Percentiles rank a stretch among this genome's conserved stretches.
phyloP scores from a whole-genome alignment of 2,888 invertebrate genomes.

The Chrysopilus asiliformis region DNA sequence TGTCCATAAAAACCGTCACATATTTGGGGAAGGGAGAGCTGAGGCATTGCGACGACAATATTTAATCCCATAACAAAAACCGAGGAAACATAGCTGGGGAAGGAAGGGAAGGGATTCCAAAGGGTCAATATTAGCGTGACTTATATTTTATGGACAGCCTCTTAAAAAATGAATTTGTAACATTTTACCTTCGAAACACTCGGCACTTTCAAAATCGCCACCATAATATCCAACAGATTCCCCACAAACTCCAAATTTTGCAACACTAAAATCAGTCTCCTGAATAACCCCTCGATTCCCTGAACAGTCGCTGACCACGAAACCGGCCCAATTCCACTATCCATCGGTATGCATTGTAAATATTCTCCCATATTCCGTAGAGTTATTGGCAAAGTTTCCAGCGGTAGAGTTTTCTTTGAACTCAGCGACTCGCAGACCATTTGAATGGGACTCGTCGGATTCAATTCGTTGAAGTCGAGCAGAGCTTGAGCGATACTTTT shows the following conservation, averaged over 20 bases:
- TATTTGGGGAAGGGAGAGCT: too few species aligned
- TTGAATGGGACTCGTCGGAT: slow-evolving; percentile 87
- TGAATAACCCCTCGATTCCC: slow-evolving; percentile 76
- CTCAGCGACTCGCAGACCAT: slow-evolving; percentile 62
- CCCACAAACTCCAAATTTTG: slow-evolving; percentile 55
- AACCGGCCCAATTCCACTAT: slow-evolving; percentile 54
- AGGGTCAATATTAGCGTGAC: too few species aligned
- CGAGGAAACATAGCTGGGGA: too few species aligned
- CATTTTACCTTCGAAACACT: slow-evolving; percentile 39
- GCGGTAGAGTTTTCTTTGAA: slow-evolving; percentile 58
- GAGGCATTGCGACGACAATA: too few species aligned
- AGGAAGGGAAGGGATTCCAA: too few species aligned
- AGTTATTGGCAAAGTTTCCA: slow-evolving; percentile 59
- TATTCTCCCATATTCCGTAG: slow-evolving; percentile 88
- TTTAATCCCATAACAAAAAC: too few species aligned
- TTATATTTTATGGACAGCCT: too few species aligned
- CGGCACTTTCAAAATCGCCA: slow-evolving; percentile 70
- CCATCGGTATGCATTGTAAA: slow-evolving; percentile 79
- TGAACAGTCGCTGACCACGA: slow-evolving; percentile 71
- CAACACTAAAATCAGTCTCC: slow-evolving; percentile 57
- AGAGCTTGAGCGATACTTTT: slow-evolving; percentile 87
- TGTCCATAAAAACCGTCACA: too few species aligned
- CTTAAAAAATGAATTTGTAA: too few species aligned
- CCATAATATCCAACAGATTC: slow-evolving; percentile 61
- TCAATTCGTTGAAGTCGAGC: slow-evolving; percentile 90